phyloP scores from a whole-genome alignment of 2,888 invertebrate species.

The Spatulosminthurus flaviceps region DNA sequence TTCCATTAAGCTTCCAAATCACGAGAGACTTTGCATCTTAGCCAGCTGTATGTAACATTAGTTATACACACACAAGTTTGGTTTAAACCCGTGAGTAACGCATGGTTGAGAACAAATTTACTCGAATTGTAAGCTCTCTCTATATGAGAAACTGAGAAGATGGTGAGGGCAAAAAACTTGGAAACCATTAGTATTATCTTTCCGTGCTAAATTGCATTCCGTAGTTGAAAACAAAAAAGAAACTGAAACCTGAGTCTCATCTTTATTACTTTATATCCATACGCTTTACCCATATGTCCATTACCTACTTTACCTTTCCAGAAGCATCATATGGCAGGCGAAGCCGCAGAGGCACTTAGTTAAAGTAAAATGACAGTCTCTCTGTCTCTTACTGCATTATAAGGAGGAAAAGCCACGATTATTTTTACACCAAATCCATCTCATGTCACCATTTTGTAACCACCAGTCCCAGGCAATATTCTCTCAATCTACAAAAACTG shows the following conservation, averaged over 20 bases:
- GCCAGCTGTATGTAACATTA: too few relatives aligned
- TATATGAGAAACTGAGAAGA: not conserved
- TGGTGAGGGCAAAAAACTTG: conserved; percentile 32
- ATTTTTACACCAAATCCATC: conserved; percentile 13
- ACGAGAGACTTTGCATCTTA: too few relatives aligned
- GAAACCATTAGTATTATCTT: conserved; percentile 58
- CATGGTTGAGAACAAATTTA: not conserved
- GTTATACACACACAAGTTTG: too few relatives aligned
- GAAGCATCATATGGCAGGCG: conserved; percentile 41
- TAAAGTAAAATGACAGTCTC: not conserved
- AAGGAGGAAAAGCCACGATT: not conserved
- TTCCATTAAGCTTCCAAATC: too few relatives aligned
- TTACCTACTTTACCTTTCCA: conserved; percentile 46
- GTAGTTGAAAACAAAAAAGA: conserved; percentile 40
- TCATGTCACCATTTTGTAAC: not conserved
- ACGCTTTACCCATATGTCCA: conserved; percentile 44
- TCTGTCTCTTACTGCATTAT: conserved; percentile 4
- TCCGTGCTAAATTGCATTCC: conserved; percentile 48
- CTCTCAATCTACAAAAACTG: not conserved
- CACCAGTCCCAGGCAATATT: conserved; percentile 5
- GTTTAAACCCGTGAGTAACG: too few relatives aligned
- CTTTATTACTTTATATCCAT: conserved; percentile 39
- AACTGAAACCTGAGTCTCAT: conserved; percentile 44
- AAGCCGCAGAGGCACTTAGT: conserved; percentile 33
- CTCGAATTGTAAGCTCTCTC: too few relatives aligned